Base-by-base conservation (phyloP, 2,113 vertebrate genomes). In the Cyphomyrus plagiostoma region DNA sequence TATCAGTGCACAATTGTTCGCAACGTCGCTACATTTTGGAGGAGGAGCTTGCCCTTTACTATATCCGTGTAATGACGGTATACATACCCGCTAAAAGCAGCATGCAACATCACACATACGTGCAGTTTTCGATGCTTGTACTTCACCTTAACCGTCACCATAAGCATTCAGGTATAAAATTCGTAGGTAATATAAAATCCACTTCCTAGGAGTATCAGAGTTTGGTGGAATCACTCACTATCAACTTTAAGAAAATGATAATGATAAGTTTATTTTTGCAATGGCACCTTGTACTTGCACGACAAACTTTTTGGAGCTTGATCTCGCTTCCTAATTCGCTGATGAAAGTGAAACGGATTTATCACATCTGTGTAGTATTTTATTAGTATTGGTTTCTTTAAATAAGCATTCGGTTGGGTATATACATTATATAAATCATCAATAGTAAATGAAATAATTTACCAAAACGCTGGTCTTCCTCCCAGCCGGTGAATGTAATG, bases 391-490 rank as follows among this genome's bases (percentile, higher is more conserved):
- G 21, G 21, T n/a, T 50, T 86, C 46, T 50, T 86, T 48, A 86
- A 86, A 49, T 48, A 17, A 5, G 4, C 35, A 80, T 80, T 80
- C 35, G 35, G 42, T 35, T 80, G 74, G 30, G 35, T 42, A 19
- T 42, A 39, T 42, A 19, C 35, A 42, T 80, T 17, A 39, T 42
- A 19, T 42, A 35, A 21, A 80, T 85, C 10, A 13, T 21, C 23
- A 85, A 46, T 87, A 39, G 50, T 39, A 39, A 58, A 53, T 11
- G 1, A 56, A 87, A 39, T 30, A 2, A 26, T 87, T 87, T 87
- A 87, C 86, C 86, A 35, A 87, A 52, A 87, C 10, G 86, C 52
- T 35, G 52, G n/a, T 87, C 50, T 52, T 87, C n/a, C 49, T 87
- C 50, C 15, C 50, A 13, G 30, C 49, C 84, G 49, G 26, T 53